These are phyloP conservation scores for Patagioenas fasciata DNA, from an alignment of 2,113 vertebrate species.

Conservation along the genomic window DNA sequence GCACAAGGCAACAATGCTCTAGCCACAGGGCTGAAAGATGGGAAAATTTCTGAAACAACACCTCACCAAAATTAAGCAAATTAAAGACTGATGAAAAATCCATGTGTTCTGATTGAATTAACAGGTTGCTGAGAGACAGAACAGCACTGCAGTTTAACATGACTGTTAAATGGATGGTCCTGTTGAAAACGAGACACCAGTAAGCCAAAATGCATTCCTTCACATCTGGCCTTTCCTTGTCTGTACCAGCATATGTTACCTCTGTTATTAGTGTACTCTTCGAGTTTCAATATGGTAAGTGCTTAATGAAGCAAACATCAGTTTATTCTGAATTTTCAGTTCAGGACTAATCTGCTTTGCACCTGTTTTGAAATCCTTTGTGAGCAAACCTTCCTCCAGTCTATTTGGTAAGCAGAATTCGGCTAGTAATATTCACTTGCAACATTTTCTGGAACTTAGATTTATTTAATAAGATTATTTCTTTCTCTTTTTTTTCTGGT, in stretches of 20 bases:
- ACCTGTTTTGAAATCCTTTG: background rate
- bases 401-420: background rate
- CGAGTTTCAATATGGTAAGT: background rate
- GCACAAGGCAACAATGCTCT: background rate
- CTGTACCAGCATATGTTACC: background rate
- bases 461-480: background rate
- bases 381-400: background rate
- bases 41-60: slow-evolving; percentile 62
- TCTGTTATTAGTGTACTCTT: background rate
- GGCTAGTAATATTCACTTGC: background rate
- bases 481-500: too few relatives aligned
- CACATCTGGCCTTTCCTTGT: background rate
- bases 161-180: slow-evolving; percentile 12
- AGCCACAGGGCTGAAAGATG: slow-evolving; percentile 47
- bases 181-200: slow-evolving; percentile 10
- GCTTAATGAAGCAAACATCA: background rate
- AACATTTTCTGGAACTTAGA: background rate
- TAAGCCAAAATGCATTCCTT: background rate
- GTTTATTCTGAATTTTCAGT: background rate
- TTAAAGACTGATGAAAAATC: slow-evolving; percentile 70
- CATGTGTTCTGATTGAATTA: slow-evolving; percentile 68
- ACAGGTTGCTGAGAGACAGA: slow-evolving; percentile 34
- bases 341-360: background rate
- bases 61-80: slow-evolving; percentile 72
- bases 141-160: slow-evolving; percentile 19